phyloP scores from a whole-genome alignment of 2,797 vertebrate genomes.

The Lagocephalus sceleratus region DNA sequence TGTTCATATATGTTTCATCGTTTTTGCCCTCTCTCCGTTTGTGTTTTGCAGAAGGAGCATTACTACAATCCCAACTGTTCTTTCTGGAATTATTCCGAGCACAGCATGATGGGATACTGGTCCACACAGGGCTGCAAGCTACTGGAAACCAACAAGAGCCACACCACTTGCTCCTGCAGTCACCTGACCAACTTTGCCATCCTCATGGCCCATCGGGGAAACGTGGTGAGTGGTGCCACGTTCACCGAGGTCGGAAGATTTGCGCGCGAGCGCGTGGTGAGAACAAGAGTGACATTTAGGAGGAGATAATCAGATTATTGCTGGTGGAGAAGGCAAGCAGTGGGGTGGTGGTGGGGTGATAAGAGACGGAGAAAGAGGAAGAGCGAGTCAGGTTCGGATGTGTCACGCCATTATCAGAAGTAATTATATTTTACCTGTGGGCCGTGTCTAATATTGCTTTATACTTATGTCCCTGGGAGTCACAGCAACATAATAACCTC shows the following conservation, averaged over 20 bases:
- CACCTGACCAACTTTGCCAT: conserved; percentile 99
- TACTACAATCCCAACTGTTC: conserved; percentile 99
- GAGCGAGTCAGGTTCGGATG: conserved; percentile 47
- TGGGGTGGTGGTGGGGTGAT: background rate
- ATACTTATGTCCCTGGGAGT: conserved; percentile 43
- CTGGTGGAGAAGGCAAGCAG: conserved; percentile 40
- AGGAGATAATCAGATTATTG: conserved; percentile 64
- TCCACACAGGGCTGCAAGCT: conserved; percentile 98
- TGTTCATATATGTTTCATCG: conserved; percentile 33
- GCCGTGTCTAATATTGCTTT: conserved; percentile 60
- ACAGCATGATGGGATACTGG: conserved; percentile 99
- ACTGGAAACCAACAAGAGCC: conserved; percentile 93
- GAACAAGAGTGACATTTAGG: conserved; percentile 57
- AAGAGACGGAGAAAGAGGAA: conserved; percentile 61
- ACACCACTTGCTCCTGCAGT: conserved; percentile 96
- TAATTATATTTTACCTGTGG: conserved; percentile 70
- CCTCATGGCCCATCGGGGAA: conserved; percentile 94
- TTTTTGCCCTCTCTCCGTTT: conserved; percentile 13
- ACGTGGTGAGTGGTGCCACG: conserved; percentile 80
- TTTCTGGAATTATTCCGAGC: conserved; percentile 99
- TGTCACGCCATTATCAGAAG: conserved; percentile 52
- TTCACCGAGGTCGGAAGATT: conserved; percentile 36
- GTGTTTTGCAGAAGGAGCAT: conserved; percentile 85
- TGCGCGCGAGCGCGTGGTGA: conserved; percentile 26
- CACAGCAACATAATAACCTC: conserved; percentile 39